These are phyloP conservation scores for Archivesica marissinica DNA, from an alignment of 1,140 invertebrate species.

Conservation along the genomic window DNA sequence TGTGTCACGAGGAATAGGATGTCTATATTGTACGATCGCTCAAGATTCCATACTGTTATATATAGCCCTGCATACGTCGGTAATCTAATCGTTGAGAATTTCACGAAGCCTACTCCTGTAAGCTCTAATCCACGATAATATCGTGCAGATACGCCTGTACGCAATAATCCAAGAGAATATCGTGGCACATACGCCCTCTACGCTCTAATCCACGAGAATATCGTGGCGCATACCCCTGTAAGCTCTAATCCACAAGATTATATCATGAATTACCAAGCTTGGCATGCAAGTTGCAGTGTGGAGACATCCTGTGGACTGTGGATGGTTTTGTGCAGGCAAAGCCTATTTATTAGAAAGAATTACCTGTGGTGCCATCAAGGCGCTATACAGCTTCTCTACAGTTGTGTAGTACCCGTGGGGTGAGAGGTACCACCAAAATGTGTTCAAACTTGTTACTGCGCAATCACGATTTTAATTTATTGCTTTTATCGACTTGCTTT, in stretches of 20 bases:
- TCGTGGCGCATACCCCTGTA: too few relatives aligned
- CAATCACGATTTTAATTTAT: constrained; percentile 55
- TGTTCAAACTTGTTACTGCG: constrained; percentile 26
- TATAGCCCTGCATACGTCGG: too few relatives aligned
- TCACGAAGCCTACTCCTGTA: too few relatives aligned
- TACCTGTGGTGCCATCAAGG: not conserved
- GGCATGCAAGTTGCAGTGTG: not conserved
- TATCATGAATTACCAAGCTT: not conserved
- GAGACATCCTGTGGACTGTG: constrained; percentile 14
- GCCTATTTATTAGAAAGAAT: constrained; percentile 4
- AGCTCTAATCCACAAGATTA: not conserved
- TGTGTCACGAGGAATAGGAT: too few relatives aligned
- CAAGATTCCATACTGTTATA: too few relatives aligned
- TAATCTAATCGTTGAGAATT: too few relatives aligned
- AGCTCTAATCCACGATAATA: too few relatives aligned
- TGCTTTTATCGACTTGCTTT: not conserved
- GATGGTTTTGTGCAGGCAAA: constrained; percentile 35
- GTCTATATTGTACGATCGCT: too few relatives aligned
- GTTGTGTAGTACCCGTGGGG: not conserved
- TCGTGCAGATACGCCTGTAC: too few relatives aligned
- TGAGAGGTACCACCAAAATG: constrained; percentile 37
- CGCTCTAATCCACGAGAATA: too few relatives aligned
- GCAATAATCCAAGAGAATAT: not conserved
- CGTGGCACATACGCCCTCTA: not conserved
- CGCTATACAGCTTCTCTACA: not conserved